Evolutionary conservation across 2,797 vertebrate genomes (phyloP), one percentile per base, ranked within the genome.

Genomic region (Argyrosomus regius): DNA sequence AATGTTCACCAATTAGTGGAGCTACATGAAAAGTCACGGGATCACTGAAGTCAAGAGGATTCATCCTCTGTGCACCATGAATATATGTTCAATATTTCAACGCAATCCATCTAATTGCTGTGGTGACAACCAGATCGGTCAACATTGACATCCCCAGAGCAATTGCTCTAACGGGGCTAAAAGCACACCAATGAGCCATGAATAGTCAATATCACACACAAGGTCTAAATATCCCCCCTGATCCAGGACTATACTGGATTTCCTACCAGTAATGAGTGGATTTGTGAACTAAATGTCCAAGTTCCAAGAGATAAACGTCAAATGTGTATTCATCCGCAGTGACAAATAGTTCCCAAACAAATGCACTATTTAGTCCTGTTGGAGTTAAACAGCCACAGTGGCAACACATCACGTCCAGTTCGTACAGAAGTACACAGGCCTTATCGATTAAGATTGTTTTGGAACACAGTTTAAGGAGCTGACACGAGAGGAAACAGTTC

Each of bases 401-500:
- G 31, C 17, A 5, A n/a, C 39, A 49, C 56, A 18, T 48, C 46
- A 3, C 46, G 22, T 69, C 18, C 28, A 53, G 14, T 60, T 5
- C 43, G 6, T 3, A 14, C 43, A 66, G 12, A 66, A 35, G 17
- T 24, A 28, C 46, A 53, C 8, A 14, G 7, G 16, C 26, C 22
- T 58, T 46, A 58, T 59, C 57, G 22, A 48, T 64, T 62, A 72
- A 53, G 48, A 69, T 5, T 48, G 35, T 31, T 46, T 24, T 64
- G 53, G 50, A 80, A 0, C 20, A 3, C 5, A 31, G 35, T 28
- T 62, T 50, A 31, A 70, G 3, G 57, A 52, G 52, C 49, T 49
- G 68, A 77, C 35, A 60, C 26, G 9, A 46, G 56, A 84, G 74
- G 69, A 72, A 78, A 56, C 3, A 3, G 31, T 20, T 84, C 13